Evolutionary conservation across 2,888 invertebrate species (phyloP).

Genomic region (Aspidapion aeneum): DNA sequence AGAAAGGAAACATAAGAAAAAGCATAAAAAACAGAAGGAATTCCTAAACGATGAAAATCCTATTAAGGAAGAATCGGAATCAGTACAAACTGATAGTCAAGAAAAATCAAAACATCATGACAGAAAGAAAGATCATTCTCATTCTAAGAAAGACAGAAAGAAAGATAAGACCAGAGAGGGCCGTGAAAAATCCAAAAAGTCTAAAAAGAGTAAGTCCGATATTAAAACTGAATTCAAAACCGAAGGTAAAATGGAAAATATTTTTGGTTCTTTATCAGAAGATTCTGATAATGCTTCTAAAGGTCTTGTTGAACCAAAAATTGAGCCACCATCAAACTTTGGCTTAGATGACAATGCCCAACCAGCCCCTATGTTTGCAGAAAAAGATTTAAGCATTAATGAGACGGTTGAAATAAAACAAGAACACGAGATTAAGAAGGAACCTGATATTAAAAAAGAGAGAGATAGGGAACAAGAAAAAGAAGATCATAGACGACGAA

Average conservation of each 20-base stretch:
- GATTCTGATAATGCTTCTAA: constrained; percentile 50
- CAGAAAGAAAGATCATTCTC: constrained; percentile 47
- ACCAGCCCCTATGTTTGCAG: constrained; percentile 48
- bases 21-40: constrained; percentile 74
- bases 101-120: constrained; percentile 42
- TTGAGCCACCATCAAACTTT: constrained; percentile 28
- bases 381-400: constrained; percentile 26
- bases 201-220: constrained; percentile 49
- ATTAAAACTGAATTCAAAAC: constrained; percentile 55
- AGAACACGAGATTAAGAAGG: constrained; percentile 31
- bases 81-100: constrained; percentile 34
- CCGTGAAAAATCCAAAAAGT: constrained; percentile 58
- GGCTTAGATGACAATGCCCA: constrained; percentile 28
- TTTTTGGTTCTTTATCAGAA: constrained; percentile 83
- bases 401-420: constrained; percentile 35
- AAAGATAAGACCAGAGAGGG: constrained; percentile 58
- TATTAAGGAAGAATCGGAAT: constrained; percentile 45
- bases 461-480: constrained; percentile 39
- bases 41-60: constrained; percentile 58
- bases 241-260: constrained; percentile 83
- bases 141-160: constrained; percentile 59
- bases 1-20: constrained; percentile 77
- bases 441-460: constrained; percentile 29
- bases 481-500: constrained; percentile 58
- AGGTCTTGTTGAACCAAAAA: constrained; percentile 29